phyloP scores from a whole-genome alignment of 35 echinoderm and acorn worm species.

The Diadema setosum region DNA sequence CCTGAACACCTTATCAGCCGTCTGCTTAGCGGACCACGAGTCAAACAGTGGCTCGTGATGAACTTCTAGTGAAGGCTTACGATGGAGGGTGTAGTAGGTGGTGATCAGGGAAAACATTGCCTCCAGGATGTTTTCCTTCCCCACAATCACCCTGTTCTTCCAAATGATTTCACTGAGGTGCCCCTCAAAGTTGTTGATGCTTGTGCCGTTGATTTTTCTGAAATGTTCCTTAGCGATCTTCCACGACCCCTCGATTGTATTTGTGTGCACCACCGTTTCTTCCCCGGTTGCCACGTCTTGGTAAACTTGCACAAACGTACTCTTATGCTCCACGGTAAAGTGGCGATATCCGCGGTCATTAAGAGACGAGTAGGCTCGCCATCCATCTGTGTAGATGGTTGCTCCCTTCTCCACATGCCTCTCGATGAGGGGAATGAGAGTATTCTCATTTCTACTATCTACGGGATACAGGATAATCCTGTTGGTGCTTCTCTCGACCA shows the following conservation, averaged over 20 bases:
- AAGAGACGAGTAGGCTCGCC: neutral
- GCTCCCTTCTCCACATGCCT: neutral
- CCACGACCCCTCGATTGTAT: constrained; percentile 23
- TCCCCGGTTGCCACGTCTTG: neutral
- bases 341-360: neutral
- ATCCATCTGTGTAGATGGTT: constrained; percentile 24
- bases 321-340: constrained; percentile 4
- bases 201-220: neutral
- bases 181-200: neutral
- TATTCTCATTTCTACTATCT: neutral
- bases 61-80: neutral
- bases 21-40: neutral
- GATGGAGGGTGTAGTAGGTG: neutral
- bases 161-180: constrained; percentile 10
- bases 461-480: constrained; percentile 13
- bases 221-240: constrained; percentile 4
- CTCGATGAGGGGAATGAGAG: neutral
- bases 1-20: neutral
- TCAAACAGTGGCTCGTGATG: neutral
- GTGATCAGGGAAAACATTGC: neutral
- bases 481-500: neutral
- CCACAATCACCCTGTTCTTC: neutral
- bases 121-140: neutral
- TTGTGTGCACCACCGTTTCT: neutral
- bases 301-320: neutral